Evolutionary conservation across 30 jellyfish, hydroid and myxozoan genomes (phyloP), one percentile per base, ranked within the genome.

Genomic region (Turritopsis rubra): DNA sequence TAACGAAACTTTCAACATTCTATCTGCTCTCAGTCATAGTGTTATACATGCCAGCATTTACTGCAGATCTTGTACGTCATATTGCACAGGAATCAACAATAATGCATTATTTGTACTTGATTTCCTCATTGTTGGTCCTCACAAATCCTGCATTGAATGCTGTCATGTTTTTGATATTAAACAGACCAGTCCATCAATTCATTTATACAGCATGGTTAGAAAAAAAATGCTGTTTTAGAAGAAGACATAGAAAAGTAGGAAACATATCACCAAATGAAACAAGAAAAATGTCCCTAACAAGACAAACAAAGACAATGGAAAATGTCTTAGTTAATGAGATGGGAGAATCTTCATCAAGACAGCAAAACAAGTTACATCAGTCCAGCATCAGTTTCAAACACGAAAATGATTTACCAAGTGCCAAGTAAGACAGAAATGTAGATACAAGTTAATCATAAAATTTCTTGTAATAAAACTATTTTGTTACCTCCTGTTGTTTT

Each of bases 21-120:
- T 68, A 68, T 27, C 77, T 68, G 21, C 16, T 68, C 0, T 68
- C 77, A n/a, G 77, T 68, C 23, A 9, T 68, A 17, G 77, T 27
- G 30, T 68, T 68, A 22, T 68, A 68, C 30, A 17, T 68, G 77
- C 77, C 77, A 27, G 28, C 77, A 68, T 27, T 68, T 22, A 27
- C 21, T 16, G 30, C 77, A 23, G 30, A 27, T 68, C 30, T 68
- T 68, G 28, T 68, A 7, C 28, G 30, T n/a, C 77, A 68, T 8
- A 8, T 68, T 3, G 60, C 60, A 68, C 16, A 68, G 9, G 19
- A 68, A 7, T 16, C 30, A 27, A 8, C 28, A 7, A 16, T 7
- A 8, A 8, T 68, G 16, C 77, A 68, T 19, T 68, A n/a, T 27
- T 8, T 68, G 17, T 68, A n/a, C 30, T 68, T 68, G 9, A 68